Conservation (phyloP, 2,797 vertebrate genomes). For the Tinamus major region DNA sequence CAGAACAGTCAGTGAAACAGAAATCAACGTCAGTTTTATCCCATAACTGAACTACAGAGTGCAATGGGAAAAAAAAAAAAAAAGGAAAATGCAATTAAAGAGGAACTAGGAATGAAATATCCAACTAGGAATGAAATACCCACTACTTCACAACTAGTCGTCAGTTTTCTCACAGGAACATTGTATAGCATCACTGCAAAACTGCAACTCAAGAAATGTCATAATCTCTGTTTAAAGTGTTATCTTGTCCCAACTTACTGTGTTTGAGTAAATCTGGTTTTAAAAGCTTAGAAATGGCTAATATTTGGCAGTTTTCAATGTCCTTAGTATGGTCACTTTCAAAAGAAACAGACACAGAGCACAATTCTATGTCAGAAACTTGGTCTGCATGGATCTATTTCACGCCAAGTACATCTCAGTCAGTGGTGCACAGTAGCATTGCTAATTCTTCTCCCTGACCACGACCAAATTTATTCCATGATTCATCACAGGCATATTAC, state of each 20-base stretch:
- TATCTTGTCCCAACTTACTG: not conserved
- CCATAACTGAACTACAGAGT: constrained; percentile 29
- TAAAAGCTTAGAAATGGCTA: not conserved
- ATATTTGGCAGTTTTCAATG: not conserved
- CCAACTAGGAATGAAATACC: not conserved
- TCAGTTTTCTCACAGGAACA: not conserved
- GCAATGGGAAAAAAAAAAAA: constrained; percentile 10
- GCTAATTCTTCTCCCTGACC: not conserved
- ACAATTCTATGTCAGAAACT: not conserved
- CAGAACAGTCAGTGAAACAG: not conserved
- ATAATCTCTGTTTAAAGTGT: not conserved
- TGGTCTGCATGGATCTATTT: not conserved
- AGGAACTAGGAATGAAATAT: not conserved
- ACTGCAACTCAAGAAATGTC: not conserved
- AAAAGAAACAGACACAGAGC: not conserved
- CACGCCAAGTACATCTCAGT: not conserved
- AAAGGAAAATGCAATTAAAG: constrained; percentile 20
- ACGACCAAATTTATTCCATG: not conserved
- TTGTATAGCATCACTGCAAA: not conserved
- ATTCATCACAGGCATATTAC: not conserved
- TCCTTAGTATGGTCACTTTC: not conserved
- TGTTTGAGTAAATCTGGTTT: not conserved
- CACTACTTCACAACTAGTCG: not conserved
- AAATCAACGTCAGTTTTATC: not conserved
- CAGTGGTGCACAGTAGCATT: fast-evolving